Evolutionary conservation across 2,797 vertebrate genomes (phyloP).

Genomic region (Sparus aurata): DNA sequence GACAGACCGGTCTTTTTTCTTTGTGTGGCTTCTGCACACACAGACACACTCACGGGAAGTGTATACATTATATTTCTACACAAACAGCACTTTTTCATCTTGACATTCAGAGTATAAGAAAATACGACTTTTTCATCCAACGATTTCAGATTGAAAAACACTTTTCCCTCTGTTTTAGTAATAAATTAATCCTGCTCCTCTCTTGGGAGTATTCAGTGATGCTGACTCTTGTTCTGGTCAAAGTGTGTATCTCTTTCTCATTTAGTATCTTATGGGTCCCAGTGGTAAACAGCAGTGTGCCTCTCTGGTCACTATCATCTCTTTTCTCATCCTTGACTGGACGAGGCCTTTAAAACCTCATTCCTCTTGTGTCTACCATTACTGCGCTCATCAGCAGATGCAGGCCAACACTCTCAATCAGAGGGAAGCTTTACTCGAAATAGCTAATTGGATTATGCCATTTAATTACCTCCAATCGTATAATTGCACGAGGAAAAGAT

Average conservation of each 20-base stretch:
- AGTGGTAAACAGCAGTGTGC: neutral
- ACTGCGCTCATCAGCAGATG: conserved; percentile 15
- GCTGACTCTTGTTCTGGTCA: neutral
- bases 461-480: no score
- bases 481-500: neutral
- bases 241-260: conserved; percentile 7
- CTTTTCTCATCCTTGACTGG: conserved; percentile 6
- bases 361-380: neutral
- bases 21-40: neutral
- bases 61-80: neutral
- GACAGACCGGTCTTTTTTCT: neutral
- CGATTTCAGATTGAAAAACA: neutral
- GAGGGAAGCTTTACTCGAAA: conserved; percentile 8
- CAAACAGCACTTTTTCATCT: neutral
- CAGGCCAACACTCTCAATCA: neutral
- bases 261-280: conserved; percentile 23
- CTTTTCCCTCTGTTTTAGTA: neutral
- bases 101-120: neutral
- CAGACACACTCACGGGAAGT: neutral
- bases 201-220: neutral
- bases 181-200: neutral
- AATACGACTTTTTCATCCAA: neutral
- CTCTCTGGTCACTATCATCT: conserved; percentile 6
- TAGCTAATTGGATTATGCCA: conserved; percentile 3
- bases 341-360: conserved; percentile 9